phyloP scores from a whole-genome alignment of 1,140 invertebrate genomes.

The Ylistrum balloti region DNA sequence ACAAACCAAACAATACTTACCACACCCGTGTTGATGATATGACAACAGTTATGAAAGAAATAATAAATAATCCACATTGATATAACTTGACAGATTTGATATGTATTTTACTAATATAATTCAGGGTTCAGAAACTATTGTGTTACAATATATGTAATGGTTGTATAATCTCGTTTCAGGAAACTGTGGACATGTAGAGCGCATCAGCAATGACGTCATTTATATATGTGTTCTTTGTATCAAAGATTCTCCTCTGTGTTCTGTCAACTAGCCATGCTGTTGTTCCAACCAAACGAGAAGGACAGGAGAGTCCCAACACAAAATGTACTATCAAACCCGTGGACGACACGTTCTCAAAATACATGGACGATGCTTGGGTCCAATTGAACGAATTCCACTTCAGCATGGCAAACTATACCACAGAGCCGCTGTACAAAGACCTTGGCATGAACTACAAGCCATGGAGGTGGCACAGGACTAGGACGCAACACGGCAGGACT shows the following conservation, averaged over 20 bases:
- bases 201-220: slow-evolving; percentile 3
- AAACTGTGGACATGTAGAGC: background rate
- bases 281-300: background rate
- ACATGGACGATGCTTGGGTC: slow-evolving; percentile 55
- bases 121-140: too few relatives aligned
- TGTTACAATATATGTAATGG: background rate
- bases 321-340: slow-evolving; percentile 42
- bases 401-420: slow-evolving; percentile 61
- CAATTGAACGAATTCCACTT: slow-evolving; percentile 67
- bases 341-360: slow-evolving; percentile 56
- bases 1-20: too few relatives aligned
- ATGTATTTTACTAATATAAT: too few relatives aligned
- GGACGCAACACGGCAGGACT: slow-evolving; percentile 78
- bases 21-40: too few relatives aligned
- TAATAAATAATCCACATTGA: background rate
- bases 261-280: background rate
- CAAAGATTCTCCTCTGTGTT: background rate
- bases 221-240: background rate
- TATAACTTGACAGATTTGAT: too few relatives aligned
- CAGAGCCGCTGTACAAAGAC: slow-evolving; percentile 61
- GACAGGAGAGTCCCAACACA: background rate
- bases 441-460: slow-evolving; percentile 71
- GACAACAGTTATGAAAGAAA: too few relatives aligned
- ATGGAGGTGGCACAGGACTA: slow-evolving; percentile 76
- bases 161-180: background rate